Evolutionary conservation across 35 echinoderm and acorn worm species (phyloP), one percentile per base, ranked within the genome.

Genomic region (Apostichopus japonicus): DNA sequence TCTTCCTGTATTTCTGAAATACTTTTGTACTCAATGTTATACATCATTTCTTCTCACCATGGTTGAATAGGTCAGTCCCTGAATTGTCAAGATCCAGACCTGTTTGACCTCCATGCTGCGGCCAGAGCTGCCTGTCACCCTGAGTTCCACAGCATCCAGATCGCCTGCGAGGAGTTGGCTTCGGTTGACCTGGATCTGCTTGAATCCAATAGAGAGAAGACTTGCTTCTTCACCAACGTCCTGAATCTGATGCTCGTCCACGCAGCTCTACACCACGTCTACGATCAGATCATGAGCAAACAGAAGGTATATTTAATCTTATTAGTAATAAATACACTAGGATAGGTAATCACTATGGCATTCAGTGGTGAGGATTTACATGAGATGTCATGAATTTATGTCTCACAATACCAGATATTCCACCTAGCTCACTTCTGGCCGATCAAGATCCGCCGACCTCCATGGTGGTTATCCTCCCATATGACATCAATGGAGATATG

Each of bases 141-240:
- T 6, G 97, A 99, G 57, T 99, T 93, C 62, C 92, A 91, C 91
- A 95, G 92, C 79, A 93, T 99, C 24, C 51, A 86, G 79, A 75
- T 88, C 72, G 94, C 93, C 16, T 96, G 93, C 51, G 77, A 92
- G 22, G 97, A 96, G 63, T 83, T 99, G 52, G 91, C 76, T 15
- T 24, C 55, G 16, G 95, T 99, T 17, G 95, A 99, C 76, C 88
- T 99, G 4, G 77, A 94, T 73, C 87, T 91, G 54, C 92, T 99
- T 19, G 24, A 70, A 22, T 93, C 59, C 11, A 93, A 93, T 19
- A 58, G 73, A 19, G 91, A 99, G 78, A 96, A 92, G 77, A 93
- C 94, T 10, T 95, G 97, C 77, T 99, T 99, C 91, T 99, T 96
- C 80, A 92, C 93, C 24, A 99, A 99, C 73, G 90, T 99, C 10